These are phyloP conservation scores for Peromyscus polionotus DNA, from an alignment of 2,113 vertebrate genomes.

Conservation along the genomic window DNA sequence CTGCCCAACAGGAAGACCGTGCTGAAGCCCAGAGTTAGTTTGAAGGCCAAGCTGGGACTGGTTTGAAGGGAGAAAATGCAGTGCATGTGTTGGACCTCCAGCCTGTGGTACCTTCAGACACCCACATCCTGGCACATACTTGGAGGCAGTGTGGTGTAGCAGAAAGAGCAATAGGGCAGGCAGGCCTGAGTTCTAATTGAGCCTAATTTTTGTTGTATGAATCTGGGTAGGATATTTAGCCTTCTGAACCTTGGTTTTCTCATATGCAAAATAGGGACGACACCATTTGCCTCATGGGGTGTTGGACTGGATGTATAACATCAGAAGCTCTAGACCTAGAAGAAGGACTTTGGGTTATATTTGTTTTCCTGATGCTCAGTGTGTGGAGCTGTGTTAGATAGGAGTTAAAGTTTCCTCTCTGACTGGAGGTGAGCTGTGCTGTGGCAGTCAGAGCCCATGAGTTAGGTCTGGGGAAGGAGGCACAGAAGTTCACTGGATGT, in stretches of 20 bases:
- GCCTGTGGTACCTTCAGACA: background rate
- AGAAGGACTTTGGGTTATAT: background rate
- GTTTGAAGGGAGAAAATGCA: background rate
- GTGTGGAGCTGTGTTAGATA: background rate
- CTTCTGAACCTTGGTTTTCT: background rate
- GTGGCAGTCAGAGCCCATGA: background rate
- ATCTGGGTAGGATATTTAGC: background rate
- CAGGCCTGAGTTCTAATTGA: background rate
- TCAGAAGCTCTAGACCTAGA: background rate
- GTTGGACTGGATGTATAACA: background rate
- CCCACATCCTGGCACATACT: background rate
- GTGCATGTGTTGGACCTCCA: background rate
- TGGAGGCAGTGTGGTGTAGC: background rate
- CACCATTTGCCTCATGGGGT: background rate
- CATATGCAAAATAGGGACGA: background rate
- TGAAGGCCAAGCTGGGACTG: background rate
- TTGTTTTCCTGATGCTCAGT: background rate
- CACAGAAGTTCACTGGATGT: background rate
- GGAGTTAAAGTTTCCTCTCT: background rate
- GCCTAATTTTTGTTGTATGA: background rate
- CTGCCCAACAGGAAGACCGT: conserved; percentile 66
- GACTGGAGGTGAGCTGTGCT: background rate
- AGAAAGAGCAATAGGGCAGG: background rate
- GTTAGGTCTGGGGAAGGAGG: background rate
- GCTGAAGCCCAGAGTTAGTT: conserved; percentile 45